Base-by-base conservation (phyloP, 2,888 invertebrate species). In the Stenodera caucasica region DNA sequence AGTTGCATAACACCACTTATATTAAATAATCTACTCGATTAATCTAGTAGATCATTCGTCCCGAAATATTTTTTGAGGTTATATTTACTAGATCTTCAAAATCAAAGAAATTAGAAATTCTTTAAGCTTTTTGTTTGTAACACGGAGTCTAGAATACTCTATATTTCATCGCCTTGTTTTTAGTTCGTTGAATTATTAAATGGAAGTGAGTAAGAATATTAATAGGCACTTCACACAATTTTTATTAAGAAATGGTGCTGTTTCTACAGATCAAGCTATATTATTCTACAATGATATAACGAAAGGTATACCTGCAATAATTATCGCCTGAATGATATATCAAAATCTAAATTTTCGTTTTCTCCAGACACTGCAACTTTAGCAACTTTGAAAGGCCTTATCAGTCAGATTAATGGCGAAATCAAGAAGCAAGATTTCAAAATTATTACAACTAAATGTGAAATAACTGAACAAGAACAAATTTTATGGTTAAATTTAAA, bases 401-500 rank as follows among this genome's bases (percentile, higher is more conserved):
- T 76, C 30, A 60, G 63, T 49, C 67, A 70, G 58, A 72, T 77
- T 53, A 78, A 78, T 60, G 61, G 69, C 49, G 70, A 73, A 61
- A 77, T 78, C 57, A 64, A 61, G 9, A 69, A 72, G 50, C 75
- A 78, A 50, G 67, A 64, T 26, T 74, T 73, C 54, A 75, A 75
- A 65, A 72, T 78, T 53, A 58, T 67, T 3, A 45, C 70, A 18
- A 62, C 57, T 33, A 70, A 60, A 51, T 78, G 78, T 66, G 78
- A 78, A 70, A 70, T 78, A 15, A 75, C 77, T 9, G 67, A 69
- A 29, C 61, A 71, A 37, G 61, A 71, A 26, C 40, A 71, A 23
- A 29, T 78, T n/a, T 60, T 75, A 37, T 70, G 75, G 69, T 30
- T 75, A 3, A 77, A 75, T 61, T 72, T 71, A 9, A 75, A 73